Evolutionary conservation across 1,140 invertebrate species (phyloP).

Genomic region (Pseudomyrmex dendroicus): DNA sequence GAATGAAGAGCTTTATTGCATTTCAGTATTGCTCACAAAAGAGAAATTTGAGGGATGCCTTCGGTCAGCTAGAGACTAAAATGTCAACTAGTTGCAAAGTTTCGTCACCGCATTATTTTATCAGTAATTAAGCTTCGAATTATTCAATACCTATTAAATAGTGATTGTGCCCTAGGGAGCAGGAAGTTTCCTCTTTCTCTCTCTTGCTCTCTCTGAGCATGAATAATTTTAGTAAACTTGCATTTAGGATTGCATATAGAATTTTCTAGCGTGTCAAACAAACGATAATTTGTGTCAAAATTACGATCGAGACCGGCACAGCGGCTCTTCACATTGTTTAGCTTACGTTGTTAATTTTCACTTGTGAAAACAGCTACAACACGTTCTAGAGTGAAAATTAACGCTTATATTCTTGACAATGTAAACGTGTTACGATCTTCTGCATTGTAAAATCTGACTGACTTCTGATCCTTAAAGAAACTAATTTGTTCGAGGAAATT

Average conservation of each 20-base stretch:
- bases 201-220: too few species aligned
- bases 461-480: conserved; percentile 3
- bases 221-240: background rate
- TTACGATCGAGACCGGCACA: background rate
- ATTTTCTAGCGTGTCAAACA: background rate
- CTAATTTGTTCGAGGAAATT: conserved; percentile 35
- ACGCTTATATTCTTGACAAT: background rate
- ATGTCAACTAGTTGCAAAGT: background rate
- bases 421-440: background rate
- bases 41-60: background rate
- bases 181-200: too few species aligned
- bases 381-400: background rate
- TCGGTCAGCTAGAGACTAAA: background rate
- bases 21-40: background rate
- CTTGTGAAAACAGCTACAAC: background rate
- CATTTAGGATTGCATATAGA: background rate
- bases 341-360: conserved; percentile 13
- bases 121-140: background rate
- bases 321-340: background rate
- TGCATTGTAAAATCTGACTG: background rate
- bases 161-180: background rate
- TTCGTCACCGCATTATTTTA: background rate
- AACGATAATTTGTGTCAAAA: background rate
- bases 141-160: background rate
- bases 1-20: too few species aligned